Conservation (phyloP, 1,140 invertebrate species). For the Drosophila sturtevanti region DNA sequence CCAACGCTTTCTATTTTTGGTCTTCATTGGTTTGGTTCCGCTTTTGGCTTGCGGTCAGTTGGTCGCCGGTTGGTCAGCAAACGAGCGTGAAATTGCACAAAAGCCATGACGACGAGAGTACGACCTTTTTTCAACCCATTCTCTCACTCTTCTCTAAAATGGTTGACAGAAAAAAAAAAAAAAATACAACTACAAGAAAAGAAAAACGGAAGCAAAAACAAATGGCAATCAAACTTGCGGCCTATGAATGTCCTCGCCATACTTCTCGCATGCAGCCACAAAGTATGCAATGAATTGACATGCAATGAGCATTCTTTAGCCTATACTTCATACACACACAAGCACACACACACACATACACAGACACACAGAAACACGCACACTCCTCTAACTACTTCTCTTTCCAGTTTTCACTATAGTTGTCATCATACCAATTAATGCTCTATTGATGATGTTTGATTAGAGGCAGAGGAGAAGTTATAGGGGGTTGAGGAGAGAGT, state of each 20-base stretch:
- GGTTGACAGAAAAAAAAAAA: not conserved
- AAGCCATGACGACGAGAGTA: conserved; percentile 52
- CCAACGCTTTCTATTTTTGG: not conserved
- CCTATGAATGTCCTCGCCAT: conserved; percentile 37
- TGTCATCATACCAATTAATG: conserved; percentile 48
- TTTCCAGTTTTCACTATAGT: conserved; percentile 19
- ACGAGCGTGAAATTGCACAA: conserved; percentile 80
- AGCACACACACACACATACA: not conserved
- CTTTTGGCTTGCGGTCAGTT: conserved; percentile 73
- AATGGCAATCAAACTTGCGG: conserved; percentile 77
- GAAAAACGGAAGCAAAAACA: conserved; percentile 20
- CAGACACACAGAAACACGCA: too few species aligned
- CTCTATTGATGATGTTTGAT: conserved; percentile 65
- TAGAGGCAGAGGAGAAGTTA: conserved; percentile 19
- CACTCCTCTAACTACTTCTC: conserved; percentile 6
- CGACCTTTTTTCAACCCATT: conserved; percentile 25
- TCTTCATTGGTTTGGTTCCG: conserved; percentile 20
- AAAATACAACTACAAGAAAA: not conserved
- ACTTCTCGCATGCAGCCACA: conserved; percentile 25
- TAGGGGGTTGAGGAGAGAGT: not conserved
- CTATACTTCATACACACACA: not conserved
- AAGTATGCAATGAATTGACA: conserved; percentile 26
- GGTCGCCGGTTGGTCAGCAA: conserved; percentile 64
- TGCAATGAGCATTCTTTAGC: conserved; percentile 16
- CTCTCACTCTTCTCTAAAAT: not conserved